Percentiles rank a stretch among this genome's conserved stretches.
These are phyloP conservation scores for Sebastes reedi DNA, from an alignment of 2,797 vertebrate species.

Conservation along the genomic window DNA sequence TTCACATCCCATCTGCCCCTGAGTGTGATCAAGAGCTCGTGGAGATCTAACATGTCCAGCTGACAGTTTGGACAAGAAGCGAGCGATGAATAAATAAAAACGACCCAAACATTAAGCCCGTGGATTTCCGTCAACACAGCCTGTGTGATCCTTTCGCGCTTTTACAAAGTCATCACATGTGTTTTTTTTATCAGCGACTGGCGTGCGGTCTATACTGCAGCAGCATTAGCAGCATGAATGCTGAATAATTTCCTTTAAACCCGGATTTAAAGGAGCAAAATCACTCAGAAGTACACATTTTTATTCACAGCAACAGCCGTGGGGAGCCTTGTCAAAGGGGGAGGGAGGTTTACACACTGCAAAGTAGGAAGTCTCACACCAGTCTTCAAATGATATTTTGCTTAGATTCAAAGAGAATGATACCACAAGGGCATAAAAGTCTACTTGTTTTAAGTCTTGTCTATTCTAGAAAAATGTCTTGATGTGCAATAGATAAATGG, in stretches of 20 bases:
- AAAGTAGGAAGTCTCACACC: background rate
- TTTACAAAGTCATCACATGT: slow-evolving; percentile 9
- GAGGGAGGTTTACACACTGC: background rate
- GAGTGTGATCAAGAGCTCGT: slow-evolving; percentile 31
- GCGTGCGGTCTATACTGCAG: background rate
- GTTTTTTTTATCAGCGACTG: background rate
- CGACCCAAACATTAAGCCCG: slow-evolving; percentile 4
- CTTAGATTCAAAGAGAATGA: background rate
- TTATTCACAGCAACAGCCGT: slow-evolving; percentile 15
- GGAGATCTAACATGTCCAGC: slow-evolving; percentile 36
- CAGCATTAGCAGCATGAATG: background rate
- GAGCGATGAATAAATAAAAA: slow-evolving; percentile 5
- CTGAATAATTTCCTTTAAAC: slow-evolving; percentile 5
- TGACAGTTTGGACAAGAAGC: slow-evolving; percentile 47
- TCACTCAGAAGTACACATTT: slow-evolving; percentile 14
- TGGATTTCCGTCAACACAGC: slow-evolving; percentile 11
- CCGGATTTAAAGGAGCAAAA: slow-evolving; percentile 1
- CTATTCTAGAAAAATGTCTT: background rate
- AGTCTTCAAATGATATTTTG: background rate
- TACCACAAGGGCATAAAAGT: background rate
- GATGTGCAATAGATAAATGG: background rate
- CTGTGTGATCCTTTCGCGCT: background rate
- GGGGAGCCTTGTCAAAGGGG: background rate
- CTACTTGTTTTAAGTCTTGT: background rate
- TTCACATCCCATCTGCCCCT: slow-evolving; percentile 38